Conservation (phyloP, 1,140 invertebrate genomes). For the Harpegnathos saltator region DNA sequence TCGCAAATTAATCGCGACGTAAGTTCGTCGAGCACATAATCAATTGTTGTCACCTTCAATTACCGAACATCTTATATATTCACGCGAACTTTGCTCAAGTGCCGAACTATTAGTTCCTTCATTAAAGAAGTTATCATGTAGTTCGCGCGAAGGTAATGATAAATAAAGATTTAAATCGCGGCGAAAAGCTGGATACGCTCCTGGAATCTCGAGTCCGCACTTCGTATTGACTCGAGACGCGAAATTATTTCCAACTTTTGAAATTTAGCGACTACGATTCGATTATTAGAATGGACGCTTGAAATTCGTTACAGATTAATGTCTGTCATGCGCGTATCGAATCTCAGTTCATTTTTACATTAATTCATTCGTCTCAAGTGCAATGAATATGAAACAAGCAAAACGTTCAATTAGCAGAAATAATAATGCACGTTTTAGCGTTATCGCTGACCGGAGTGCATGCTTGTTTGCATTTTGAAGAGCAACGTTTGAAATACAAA, state of each 20-base stretch:
- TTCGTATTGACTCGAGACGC: background rate
- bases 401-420: constrained; percentile 47
- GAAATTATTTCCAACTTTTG: constrained; percentile 8
- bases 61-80: constrained; percentile 3
- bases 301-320: background rate
- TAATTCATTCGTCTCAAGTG: constrained; percentile 19
- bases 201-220: background rate
- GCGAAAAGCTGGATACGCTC: constrained; percentile 5
- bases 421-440: constrained; percentile 23
- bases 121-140: constrained; percentile 27
- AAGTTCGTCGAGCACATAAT: background rate
- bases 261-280: background rate
- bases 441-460: background rate
- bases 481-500: constrained; percentile 15
- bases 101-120: constrained; percentile 9
- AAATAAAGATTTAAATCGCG: constrained; percentile 35
- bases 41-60: constrained; percentile 29
- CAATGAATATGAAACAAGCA: constrained; percentile 17
- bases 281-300: background rate
- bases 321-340: background rate
- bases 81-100: background rate
- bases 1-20: constrained; percentile 4
- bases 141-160: background rate
- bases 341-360: constrained; percentile 2
- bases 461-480: background rate